A percentile compares a stretch with the other conserved stretches of the same genome.
phyloP scores from a whole-genome alignment of 2,888 invertebrate genomes.

The Anoplius nigerrimus region DNA sequence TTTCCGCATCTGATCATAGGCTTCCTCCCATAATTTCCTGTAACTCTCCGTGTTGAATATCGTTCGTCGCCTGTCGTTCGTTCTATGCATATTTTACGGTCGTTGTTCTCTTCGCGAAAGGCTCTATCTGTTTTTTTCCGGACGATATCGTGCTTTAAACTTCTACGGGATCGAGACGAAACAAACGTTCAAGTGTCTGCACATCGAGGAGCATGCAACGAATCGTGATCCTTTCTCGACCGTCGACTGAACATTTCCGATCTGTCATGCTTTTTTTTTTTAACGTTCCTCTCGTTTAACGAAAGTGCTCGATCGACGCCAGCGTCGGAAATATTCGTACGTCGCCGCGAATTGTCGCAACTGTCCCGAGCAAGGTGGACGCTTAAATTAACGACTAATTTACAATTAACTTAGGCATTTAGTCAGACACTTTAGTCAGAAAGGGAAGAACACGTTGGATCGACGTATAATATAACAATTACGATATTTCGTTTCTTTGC shows the following conservation, averaged over 20 bases:
- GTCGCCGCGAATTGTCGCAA: too few species aligned
- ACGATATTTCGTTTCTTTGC: not conserved
- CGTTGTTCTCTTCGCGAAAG: not conserved
- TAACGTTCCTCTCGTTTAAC: too few species aligned
- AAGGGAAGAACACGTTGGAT: conserved; percentile 48
- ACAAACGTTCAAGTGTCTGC: not conserved
- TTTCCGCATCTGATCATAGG: too few species aligned
- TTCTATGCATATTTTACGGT: not conserved
- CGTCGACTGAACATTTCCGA: too few species aligned
- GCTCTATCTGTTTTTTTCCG: not conserved
- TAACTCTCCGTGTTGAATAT: not conserved
- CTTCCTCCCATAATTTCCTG: too few species aligned
- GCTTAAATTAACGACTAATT: conserved; percentile 19
- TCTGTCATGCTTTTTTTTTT: too few species aligned
- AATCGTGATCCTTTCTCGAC: too few species aligned
- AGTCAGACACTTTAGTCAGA: conserved; percentile 31
- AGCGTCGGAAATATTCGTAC: too few species aligned
- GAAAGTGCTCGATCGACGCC: too few species aligned
- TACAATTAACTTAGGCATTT: conserved; percentile 42
- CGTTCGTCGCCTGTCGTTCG: not conserved
- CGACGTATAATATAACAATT: conserved; percentile 21
- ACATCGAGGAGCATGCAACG: too few species aligned
- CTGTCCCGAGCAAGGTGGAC: too few species aligned
- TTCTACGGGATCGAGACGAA: conserved; percentile 1
- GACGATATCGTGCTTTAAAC: not conserved